phyloP scores from a whole-genome alignment of 2,113 vertebrate genomes.

The Bucco capensis region DNA sequence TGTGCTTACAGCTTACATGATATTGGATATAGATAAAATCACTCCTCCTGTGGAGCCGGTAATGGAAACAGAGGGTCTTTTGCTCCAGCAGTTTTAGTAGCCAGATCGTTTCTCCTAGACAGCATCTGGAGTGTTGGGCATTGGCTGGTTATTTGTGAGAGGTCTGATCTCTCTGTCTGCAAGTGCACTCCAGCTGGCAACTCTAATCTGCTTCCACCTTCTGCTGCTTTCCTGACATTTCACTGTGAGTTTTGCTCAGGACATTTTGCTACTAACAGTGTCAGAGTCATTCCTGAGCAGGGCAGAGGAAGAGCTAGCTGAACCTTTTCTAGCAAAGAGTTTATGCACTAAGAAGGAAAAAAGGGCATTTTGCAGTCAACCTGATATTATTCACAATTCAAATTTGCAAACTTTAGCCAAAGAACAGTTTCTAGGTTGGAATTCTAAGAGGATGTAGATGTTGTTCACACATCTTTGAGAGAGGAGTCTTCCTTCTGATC shows the following conservation, averaged over 20 bases:
- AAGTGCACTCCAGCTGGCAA: not conserved
- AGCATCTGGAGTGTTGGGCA: not conserved
- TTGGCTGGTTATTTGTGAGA: not conserved
- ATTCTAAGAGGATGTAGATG: not conserved
- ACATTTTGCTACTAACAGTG: not conserved
- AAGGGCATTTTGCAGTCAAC: not conserved
- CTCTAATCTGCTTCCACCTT: not conserved
- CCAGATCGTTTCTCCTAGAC: not conserved
- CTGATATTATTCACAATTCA: not conserved
- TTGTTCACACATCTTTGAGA: accelerated
- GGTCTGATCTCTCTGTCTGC: not conserved
- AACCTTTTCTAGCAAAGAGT: not conserved
- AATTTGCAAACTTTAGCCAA: not conserved
- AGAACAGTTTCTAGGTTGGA: not conserved
- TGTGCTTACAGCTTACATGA: not conserved
- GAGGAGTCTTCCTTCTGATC: not conserved
- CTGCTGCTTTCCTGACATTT: not conserved
- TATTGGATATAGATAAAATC: not conserved
- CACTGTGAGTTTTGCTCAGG: not conserved
- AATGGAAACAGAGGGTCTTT: not conserved
- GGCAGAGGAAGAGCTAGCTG: not conserved
- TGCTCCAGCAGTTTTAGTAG: not conserved
- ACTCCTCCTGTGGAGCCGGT: not conserved
- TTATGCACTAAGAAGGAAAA: not conserved
- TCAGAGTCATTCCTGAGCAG: accelerated